Percentiles rank a stretch among this genome's conserved stretches.
Conservation (phyloP, 2,797 vertebrate genomes). For the Spinibarbus caldwelli region DNA sequence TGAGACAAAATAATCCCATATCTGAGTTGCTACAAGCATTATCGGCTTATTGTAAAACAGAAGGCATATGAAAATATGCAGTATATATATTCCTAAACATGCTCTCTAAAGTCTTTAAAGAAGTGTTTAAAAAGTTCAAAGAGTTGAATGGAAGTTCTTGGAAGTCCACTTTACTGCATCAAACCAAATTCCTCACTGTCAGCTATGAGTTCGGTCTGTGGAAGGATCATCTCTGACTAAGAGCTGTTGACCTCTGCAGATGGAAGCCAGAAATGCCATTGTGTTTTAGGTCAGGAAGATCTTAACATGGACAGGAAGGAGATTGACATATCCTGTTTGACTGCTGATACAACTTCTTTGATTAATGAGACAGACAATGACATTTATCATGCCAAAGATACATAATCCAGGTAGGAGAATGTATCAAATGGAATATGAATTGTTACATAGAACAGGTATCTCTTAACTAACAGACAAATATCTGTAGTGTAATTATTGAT, state of each 20-base stretch:
- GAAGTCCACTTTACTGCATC: constrained; percentile 7
- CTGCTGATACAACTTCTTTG: constrained; percentile 56
- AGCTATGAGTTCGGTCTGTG: constrained; percentile 20
- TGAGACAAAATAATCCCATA: constrained; percentile 11
- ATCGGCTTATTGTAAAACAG: constrained; percentile 1
- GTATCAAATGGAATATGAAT: neutral
- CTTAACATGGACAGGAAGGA: constrained; percentile 71
- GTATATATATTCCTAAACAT: neutral
- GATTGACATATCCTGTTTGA: constrained; percentile 73
- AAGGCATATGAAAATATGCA: neutral
- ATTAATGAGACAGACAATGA: constrained; percentile 57
- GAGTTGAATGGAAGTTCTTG: constrained; percentile 14
- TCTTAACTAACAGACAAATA: neutral
- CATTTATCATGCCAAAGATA: constrained; percentile 3
- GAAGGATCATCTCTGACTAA: constrained; percentile 61
- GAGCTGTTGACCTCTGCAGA: constrained; percentile 72
- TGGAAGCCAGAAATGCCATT: constrained; percentile 73
- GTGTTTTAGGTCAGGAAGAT: constrained; percentile 74
- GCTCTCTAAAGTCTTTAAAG: neutral
- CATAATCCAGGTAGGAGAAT: neutral
- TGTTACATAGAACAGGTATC: neutral
- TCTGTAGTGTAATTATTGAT: neutral
- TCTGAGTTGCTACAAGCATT: constrained; percentile 8
- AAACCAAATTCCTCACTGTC: constrained; percentile 22
- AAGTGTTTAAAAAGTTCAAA: constrained; percentile 16